These are phyloP conservation scores for Parapsyche elsis DNA, from an alignment of 1,140 invertebrate genomes.

Conservation along the genomic window DNA sequence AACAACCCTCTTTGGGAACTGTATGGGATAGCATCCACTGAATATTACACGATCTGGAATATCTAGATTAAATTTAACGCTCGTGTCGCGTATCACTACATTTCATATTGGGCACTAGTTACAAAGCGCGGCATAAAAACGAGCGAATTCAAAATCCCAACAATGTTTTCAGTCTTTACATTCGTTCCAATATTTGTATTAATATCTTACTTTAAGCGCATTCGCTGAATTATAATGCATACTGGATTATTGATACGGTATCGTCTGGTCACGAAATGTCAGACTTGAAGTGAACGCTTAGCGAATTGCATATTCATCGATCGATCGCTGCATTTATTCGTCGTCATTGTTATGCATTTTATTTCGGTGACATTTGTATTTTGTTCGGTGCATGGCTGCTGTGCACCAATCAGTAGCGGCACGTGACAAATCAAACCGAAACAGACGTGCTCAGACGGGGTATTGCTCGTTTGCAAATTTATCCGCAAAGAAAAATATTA, in stretches of 20 bases:
- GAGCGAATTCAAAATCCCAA: too few relatives aligned
- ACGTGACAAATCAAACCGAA: slow-evolving; percentile 3
- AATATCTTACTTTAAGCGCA: too few relatives aligned
- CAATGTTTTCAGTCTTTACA: too few relatives aligned
- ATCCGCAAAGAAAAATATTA: too few relatives aligned
- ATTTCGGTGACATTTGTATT: not conserved
- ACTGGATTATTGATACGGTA: too few relatives aligned
- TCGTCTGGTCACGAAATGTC: too few relatives aligned
- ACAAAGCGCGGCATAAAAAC: too few relatives aligned
- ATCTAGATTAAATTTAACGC: slow-evolving; percentile 28
- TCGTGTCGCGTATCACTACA: not conserved
- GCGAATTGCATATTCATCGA: not conserved
- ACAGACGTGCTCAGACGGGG: not conserved
- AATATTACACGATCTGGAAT: not conserved
- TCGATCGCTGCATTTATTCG: not conserved
- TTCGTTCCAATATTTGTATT: too few relatives aligned
- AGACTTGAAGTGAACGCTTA: too few relatives aligned
- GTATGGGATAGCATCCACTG: not conserved
- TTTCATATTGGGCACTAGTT: not conserved
- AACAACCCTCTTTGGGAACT: not conserved
- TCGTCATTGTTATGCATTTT: not conserved
- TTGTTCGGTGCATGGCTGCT: not conserved
- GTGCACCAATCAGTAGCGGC: slow-evolving; percentile 1
- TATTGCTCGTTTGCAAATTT: too few relatives aligned
- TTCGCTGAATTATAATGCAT: too few relatives aligned